Percentiles rank a stretch among this genome's conserved stretches.
Evolutionary conservation across 2,888 invertebrate genomes (phyloP).

Genomic region (Augiades crinisus): DNA sequence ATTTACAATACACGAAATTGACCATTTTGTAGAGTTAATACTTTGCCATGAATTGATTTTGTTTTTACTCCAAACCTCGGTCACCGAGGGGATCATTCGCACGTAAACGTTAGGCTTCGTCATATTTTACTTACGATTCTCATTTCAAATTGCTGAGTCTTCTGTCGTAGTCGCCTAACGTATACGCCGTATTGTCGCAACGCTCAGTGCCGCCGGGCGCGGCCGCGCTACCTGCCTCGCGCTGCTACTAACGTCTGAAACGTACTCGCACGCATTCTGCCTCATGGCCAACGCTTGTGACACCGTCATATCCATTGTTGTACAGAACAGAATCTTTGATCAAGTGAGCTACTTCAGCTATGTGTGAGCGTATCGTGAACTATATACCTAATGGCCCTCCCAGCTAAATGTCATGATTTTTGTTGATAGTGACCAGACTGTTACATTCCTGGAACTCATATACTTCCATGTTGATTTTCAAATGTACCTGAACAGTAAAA

Average conservation of each 20-base stretch:
- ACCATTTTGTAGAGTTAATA: neutral
- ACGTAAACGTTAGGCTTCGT: constrained; percentile 19
- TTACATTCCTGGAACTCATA: neutral
- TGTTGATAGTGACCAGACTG: neutral
- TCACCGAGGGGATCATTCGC: constrained; percentile 10
- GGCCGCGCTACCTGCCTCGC: constrained; percentile 45
- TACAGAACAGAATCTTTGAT: neutral
- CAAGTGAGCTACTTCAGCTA: neutral
- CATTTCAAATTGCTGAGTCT: constrained; percentile 32
- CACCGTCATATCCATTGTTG: constrained; percentile 4
- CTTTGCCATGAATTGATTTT: too few relatives aligned
- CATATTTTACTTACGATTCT: constrained; percentile 41
- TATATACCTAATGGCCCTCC: neutral
- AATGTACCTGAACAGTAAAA: neutral
- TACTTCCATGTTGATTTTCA: neutral
- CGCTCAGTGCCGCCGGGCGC: constrained; percentile 48
- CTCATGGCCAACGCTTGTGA: constrained; percentile 50
- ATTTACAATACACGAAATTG: neutral
- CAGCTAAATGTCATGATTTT: neutral
- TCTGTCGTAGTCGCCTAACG: constrained; percentile 62
- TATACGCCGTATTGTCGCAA: constrained; percentile 38
- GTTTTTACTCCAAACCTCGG: neutral
- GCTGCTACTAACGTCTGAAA: constrained; percentile 69
- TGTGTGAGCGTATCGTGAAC: too few relatives aligned
- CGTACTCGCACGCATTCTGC: constrained; percentile 67